These are phyloP conservation scores for Cyclophora albipunctata DNA, from an alignment of 2,888 invertebrate genomes.

Conservation along the genomic window DNA sequence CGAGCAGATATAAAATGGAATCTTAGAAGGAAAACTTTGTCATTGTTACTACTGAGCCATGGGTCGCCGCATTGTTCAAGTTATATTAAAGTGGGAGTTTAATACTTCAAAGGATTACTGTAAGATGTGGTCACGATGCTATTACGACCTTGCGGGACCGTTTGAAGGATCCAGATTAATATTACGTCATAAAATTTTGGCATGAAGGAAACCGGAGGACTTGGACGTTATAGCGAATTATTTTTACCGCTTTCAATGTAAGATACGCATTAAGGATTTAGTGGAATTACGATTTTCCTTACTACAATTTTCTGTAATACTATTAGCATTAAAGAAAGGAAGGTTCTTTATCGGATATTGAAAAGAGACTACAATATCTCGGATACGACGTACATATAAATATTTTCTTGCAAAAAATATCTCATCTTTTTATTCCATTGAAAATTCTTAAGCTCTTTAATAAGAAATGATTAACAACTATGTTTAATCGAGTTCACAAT, in stretches of 20 bases:
- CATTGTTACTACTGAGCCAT: constrained; percentile 59
- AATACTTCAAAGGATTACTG: constrained; percentile 65
- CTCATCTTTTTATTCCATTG: no score
- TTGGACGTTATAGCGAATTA: constrained; percentile 7
- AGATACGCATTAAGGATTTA: no score
- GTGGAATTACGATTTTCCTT: no score
- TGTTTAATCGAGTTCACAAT: neutral
- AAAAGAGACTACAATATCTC: no score
- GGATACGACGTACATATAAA: no score
- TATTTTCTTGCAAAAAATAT: no score
- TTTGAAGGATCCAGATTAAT: constrained; percentile 38
- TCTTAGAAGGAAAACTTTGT: constrained; percentile 64
- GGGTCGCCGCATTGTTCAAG: constrained; percentile 63
- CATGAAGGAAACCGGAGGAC: constrained; percentile 3
- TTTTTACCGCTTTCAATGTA: constrained; percentile 5
- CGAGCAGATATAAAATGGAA: constrained; percentile 54
- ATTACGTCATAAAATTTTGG: constrained; percentile 31
- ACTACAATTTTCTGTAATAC: no score
- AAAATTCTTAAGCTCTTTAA: no score
- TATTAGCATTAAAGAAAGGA: no score
- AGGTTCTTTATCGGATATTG: no score
- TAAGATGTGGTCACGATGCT: constrained; percentile 50
- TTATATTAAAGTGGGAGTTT: constrained; percentile 66
- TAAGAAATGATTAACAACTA: no score
- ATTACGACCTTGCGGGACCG: constrained; percentile 33